Conservation (phyloP, 2,113 vertebrate species). For the Pedionomus torquatus region DNA sequence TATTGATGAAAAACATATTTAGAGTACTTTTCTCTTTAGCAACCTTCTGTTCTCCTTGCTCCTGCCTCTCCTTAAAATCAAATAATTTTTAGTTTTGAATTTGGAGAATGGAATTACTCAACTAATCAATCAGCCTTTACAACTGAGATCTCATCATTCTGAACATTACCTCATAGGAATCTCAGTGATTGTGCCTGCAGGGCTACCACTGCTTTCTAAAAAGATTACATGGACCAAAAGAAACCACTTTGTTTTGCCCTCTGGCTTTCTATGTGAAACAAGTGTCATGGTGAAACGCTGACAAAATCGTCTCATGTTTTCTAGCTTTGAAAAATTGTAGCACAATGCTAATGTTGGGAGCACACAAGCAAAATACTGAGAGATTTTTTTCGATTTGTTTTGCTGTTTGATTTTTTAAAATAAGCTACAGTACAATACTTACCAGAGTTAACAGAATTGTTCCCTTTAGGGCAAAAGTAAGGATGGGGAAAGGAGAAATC, state of each 20-base stretch:
- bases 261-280: constrained; percentile 63
- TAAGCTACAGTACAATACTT: neutral
- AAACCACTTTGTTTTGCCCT: constrained; percentile 69
- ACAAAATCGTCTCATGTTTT: constrained; percentile 54
- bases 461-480: neutral
- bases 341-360: neutral
- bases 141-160: constrained; percentile 10
- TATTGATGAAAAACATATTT: neutral
- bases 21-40: neutral
- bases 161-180: neutral
- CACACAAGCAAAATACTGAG: neutral
- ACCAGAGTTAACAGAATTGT: neutral
- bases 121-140: constrained; percentile 5
- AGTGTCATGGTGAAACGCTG: constrained; percentile 53
- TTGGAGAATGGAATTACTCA: neutral
- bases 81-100: neutral
- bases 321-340: constrained; percentile 38
- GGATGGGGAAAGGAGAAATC: neutral
- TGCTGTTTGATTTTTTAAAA: neutral
- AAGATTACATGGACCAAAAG: constrained; percentile 61
- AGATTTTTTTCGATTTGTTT: neutral
- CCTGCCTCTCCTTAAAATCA: neutral
- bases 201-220: constrained; percentile 47
- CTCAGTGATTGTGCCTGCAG: constrained; percentile 19
- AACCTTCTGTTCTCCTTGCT: neutral